Evolutionary conservation across 2,113 vertebrate species (phyloP).

Genomic region (Puffinus mauretanicus): DNA sequence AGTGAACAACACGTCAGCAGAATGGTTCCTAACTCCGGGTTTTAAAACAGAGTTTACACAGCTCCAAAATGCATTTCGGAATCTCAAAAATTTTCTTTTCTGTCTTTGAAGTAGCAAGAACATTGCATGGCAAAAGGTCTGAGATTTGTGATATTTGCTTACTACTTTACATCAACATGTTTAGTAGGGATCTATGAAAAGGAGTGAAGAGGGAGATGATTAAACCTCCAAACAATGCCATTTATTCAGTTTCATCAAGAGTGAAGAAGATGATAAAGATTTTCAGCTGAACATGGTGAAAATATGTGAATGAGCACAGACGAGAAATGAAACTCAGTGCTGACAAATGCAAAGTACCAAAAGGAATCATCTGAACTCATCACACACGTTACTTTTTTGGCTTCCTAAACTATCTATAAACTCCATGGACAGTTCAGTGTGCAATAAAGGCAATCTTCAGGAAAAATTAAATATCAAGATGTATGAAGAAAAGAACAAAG

Average conservation of each 20-base stretch:
- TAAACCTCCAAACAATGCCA: background rate
- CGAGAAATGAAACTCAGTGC: background rate
- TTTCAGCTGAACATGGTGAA: background rate
- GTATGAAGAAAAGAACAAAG: background rate
- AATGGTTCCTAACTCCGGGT: background rate
- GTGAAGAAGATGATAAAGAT: background rate
- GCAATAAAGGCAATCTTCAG: background rate
- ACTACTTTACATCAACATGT: background rate
- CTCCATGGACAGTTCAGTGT: background rate
- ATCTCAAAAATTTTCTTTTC: background rate
- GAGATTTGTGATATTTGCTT: background rate
- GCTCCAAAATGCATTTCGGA: background rate
- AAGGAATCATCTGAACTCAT: background rate
- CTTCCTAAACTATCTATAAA: constrained; percentile 27
- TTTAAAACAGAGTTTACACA: background rate
- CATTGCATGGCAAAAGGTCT: background rate
- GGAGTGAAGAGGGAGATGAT: background rate
- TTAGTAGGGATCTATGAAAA: background rate
- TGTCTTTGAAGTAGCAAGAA: background rate
- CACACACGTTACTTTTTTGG: background rate
- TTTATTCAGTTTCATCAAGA: constrained; percentile 18
- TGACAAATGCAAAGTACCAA: background rate
- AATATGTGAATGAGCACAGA: background rate
- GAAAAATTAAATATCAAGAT: background rate
- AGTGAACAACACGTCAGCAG: background rate